These are phyloP conservation scores for Sus cebifrons DNA, from an alignment of 2,797 vertebrate species.

Conservation along the genomic window DNA sequence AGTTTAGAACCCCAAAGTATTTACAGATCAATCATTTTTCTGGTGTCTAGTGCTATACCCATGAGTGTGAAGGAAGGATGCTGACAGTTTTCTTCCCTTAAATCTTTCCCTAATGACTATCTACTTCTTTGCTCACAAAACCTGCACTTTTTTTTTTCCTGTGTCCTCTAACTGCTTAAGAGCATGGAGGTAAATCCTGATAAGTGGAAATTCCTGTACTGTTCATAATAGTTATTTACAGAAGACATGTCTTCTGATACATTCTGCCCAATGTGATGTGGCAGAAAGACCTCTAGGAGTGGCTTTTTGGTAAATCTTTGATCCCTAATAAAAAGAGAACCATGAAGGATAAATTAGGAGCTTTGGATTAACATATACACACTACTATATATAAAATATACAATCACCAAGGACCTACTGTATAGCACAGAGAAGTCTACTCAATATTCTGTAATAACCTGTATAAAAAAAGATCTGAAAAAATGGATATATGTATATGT, in stretches of 20 bases:
- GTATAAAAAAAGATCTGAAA: too few relatives aligned
- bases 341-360: too few relatives aligned
- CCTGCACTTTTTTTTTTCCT: neutral
- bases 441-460: too few relatives aligned
- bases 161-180: neutral
- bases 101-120: neutral
- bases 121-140: neutral
- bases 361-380: too few relatives aligned
- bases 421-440: too few relatives aligned
- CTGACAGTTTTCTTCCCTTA: neutral
- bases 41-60: neutral
- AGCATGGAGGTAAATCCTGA: neutral
- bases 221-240: neutral
- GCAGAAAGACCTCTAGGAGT: neutral
- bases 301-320: neutral
- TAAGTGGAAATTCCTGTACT: neutral
- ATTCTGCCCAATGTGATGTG: neutral
- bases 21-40: neutral
- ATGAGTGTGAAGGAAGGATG: neutral
- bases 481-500: too few relatives aligned
- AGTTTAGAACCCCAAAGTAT: neutral
- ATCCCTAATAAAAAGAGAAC: neutral
- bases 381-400: too few relatives aligned
- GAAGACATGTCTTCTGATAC: neutral
- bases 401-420: too few relatives aligned